Conservation (phyloP, 2,797 vertebrate species). For the Onychomys arenicola region DNA sequence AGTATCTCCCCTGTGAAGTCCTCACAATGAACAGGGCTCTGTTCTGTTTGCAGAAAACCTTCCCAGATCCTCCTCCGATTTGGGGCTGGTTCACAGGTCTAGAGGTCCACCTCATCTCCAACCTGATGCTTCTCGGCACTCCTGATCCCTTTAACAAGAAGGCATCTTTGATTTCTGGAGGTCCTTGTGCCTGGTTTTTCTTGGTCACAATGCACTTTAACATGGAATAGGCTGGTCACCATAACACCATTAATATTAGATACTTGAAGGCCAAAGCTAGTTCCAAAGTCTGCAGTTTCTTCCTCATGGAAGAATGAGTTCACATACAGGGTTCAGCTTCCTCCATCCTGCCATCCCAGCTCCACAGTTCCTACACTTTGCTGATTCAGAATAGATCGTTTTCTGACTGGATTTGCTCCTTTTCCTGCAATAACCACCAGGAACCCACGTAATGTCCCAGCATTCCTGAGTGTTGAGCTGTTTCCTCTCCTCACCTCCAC, state of each 20-base stretch:
- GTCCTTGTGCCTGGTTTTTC: neutral
- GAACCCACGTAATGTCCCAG: neutral
- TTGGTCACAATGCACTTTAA: neutral
- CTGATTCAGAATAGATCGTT: conserved; percentile 14
- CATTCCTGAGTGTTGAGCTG: rapidly evolving
- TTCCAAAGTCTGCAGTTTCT: neutral
- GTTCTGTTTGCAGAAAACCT: neutral
- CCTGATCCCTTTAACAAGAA: neutral
- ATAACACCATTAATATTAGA: neutral
- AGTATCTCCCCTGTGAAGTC: neutral
- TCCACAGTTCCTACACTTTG: neutral
- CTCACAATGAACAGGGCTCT: neutral
- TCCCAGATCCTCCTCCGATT: neutral
- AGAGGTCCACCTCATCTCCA: neutral
- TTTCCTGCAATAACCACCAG: neutral
- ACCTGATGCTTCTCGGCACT: neutral
- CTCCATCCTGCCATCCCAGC: neutral
- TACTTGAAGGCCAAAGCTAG: neutral
- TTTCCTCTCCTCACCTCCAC: neutral
- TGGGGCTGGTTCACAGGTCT: neutral
- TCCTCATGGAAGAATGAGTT: neutral
- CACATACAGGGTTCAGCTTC: neutral
- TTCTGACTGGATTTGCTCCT: neutral
- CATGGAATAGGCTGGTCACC: neutral
- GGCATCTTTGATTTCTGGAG: neutral